Evolutionary conservation across 2,797 vertebrate species (phyloP), one percentile per base, ranked within the genome.

Genomic region (Scarus forsteni): DNA sequence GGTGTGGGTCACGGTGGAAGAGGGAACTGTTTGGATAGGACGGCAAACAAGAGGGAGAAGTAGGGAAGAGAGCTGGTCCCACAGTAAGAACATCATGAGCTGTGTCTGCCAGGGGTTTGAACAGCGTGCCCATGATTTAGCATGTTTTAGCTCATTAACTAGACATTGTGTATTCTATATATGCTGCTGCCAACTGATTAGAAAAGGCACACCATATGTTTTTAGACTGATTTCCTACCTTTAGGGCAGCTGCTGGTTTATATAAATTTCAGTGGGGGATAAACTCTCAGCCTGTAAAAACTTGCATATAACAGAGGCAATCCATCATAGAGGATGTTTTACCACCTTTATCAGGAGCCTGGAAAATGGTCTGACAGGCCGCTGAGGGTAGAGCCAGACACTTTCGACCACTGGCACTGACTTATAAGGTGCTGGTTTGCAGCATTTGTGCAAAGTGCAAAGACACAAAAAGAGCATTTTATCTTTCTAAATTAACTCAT

Each of bases 11-110:
- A 84, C 48, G 15, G 57, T 81, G 66, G 66, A 66, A 72, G 73
- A 75, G 62, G 71, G 61, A 70, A 60, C 66, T 89, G 88, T 88
- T 92, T 90, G 83, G 89, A 92, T 40, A 72, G 71, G 58, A 66
- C 59, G 74, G 74, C 53, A 69, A 75, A 73, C 38, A 16, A 27
- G n/a, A 46, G 49, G 49, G 36, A 69, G 72, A 82, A 85, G 69
- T 75, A 76, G 78, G 79, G 55, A 77, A 79, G 70, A 75, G 66
- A 82, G 61, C 58, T 38, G 62, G 65, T 56, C 59, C 71, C 60
- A 38, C 16, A 55, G 19, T 27, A 73, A 70, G 67, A 83, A 66
- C 68, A 68, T 72, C 64, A 46, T 57, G 46, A 77, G 38, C 36
- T 16, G 56, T 72, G 48, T 55, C 57, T 16, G 38, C 43, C 14